phyloP scores from a whole-genome alignment of 1,140 invertebrate genomes.

The Drosophila orosa region DNA sequence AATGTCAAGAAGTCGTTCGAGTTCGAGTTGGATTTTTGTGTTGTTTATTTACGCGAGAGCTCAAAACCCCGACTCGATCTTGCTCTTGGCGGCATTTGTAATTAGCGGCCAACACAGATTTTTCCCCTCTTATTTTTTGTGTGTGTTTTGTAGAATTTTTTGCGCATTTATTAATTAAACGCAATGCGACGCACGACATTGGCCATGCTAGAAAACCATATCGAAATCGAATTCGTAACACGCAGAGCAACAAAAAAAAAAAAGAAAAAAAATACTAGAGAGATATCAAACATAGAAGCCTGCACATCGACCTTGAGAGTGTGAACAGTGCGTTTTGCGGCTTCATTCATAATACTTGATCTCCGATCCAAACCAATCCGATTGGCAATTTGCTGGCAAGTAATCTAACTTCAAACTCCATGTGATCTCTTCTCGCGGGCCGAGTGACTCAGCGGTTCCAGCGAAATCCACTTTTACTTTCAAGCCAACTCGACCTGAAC shows the following conservation, averaged over 20 bases:
- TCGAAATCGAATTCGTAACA: conserved; percentile 53
- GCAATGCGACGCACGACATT: conserved; percentile 62
- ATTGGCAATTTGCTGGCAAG: conserved; percentile 55
- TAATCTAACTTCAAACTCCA: conserved; percentile 30
- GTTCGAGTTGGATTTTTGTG: conserved; percentile 19
- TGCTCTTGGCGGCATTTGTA: conserved; percentile 62
- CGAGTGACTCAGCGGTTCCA: conserved; percentile 62
- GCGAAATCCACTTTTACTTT: conserved; percentile 68
- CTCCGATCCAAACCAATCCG: conserved; percentile 12
- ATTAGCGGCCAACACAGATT: conserved; percentile 57
- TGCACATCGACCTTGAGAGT: conserved; percentile 70
- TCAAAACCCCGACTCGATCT: conserved; percentile 36
- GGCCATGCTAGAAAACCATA: conserved; percentile 61
- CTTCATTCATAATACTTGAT: conserved; percentile 63
- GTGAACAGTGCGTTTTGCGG: conserved; percentile 34
- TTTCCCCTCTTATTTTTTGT: conserved; percentile 18
- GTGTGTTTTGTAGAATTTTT: conserved; percentile 18
- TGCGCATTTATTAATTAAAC: conserved; percentile 74
- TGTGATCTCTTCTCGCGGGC: conserved; percentile 23
- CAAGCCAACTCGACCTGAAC: conserved; percentile 44
- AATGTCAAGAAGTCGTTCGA: conserved; percentile 65
- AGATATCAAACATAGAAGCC: conserved; percentile 73
- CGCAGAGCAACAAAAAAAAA: conserved; percentile 40
- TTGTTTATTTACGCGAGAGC: conserved; percentile 26
- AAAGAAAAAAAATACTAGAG: conserved; percentile 15